Evolutionary conservation across 2,797 vertebrate species (phyloP), one percentile per base, ranked within the genome.

Genomic region (Brotula barbata): DNA sequence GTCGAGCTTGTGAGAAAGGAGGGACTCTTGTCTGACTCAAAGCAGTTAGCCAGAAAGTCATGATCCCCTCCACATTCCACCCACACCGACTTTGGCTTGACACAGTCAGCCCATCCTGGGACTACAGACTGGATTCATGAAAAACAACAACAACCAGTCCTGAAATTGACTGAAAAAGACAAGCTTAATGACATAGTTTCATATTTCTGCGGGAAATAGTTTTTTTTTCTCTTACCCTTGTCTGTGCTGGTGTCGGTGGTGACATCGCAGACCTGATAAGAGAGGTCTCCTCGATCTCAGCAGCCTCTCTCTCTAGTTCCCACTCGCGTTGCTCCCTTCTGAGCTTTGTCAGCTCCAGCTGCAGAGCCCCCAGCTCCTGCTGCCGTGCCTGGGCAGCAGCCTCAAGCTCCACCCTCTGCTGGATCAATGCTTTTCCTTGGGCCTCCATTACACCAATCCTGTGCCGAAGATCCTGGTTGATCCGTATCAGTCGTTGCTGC

Each of bases 381-480:
- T 94, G 93, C 85, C 87, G 91, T 25, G 92, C 92, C 80, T 95
- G 96, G 28, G 94, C 85, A 13, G 90, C 88, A 0, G 93, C 94
- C 64, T 98, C 94, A 72, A 97, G 70, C 76, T 96, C 94, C 16
- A 93, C 94, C 83, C 92, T 93, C 90, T 95, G 94, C 85, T 95
- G 95, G 7, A 96, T 95, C 81, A 95, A 77, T 0, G 89, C 88
- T 77, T 96, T 96, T 2, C 95, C 94, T 83, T 95, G 95, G 0
- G 92, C 90, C 80, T 97, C 95, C 8, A 95, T 92, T 51, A 93
- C 88, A 0, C 91, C 90, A 44, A 90, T 85, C 0, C 92, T 88
- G 85, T 95, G 94, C 47, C 95, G 88, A 9, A 98, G 92, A 73
- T 97, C 95, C 0, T 98, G 95, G 78, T 98, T 98, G 41, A 97